phyloP scores from a whole-genome alignment of 2,113 vertebrate genomes.

The Agapornis roseicollis region DNA sequence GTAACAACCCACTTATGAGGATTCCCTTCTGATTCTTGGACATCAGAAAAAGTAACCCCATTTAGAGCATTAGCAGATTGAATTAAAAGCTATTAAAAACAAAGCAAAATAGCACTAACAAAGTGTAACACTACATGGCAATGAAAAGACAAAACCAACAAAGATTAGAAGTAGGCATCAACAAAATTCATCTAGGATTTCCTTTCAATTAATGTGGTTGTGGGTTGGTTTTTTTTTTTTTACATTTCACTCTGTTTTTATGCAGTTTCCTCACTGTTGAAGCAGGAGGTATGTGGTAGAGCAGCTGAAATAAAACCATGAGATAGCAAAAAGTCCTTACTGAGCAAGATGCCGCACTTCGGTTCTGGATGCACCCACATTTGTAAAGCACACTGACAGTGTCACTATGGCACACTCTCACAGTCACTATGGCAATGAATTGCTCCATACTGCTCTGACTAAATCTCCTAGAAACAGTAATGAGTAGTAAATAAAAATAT shows the following conservation, averaged over 20 bases:
- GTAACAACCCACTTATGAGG: not conserved
- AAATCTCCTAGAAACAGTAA: not conserved
- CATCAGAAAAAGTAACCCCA: constrained; percentile 1
- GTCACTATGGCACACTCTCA: not conserved
- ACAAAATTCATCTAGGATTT: not conserved
- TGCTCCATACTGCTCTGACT: not conserved
- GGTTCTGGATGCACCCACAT: not conserved
- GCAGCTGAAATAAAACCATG: not conserved
- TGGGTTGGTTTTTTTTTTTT: not conserved
- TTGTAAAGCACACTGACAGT: not conserved
- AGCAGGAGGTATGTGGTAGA: not conserved
- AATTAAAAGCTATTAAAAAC: constrained; percentile 41
- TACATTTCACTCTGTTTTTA: not conserved
- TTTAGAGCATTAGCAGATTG: constrained; percentile 21
- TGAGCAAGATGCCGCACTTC: not conserved
- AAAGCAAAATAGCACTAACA: constrained; percentile 10
- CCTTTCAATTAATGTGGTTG: not conserved
- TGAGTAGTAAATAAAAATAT: not conserved
- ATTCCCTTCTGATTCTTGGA: not conserved
- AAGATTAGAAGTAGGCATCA: not conserved
- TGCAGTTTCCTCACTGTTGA: not conserved
- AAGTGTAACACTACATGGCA: not conserved
- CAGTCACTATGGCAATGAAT: not conserved
- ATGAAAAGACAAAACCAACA: not conserved
- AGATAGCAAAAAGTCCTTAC: not conserved